A percentile compares a stretch with the other conserved stretches of the same genome.
Conservation (phyloP, 2,113 vertebrate genomes). For the Cranoglanis bouderius region DNA sequence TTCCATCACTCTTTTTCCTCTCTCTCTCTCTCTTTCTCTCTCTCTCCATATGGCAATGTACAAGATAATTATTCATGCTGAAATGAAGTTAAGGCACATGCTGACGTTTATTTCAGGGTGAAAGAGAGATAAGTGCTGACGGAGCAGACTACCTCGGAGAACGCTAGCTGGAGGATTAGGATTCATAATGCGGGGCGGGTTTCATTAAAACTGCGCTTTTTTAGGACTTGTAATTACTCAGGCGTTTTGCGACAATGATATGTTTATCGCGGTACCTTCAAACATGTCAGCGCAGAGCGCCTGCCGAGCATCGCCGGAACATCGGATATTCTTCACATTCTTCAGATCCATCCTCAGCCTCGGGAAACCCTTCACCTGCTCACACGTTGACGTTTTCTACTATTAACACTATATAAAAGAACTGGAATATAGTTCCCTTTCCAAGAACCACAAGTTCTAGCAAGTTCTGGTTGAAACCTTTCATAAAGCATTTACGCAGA, state of each 20-base stretch:
- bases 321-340: not conserved
- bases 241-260: not conserved
- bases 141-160: not conserved
- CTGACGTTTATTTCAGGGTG: slow-evolving; percentile 12
- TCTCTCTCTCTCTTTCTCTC: not conserved
- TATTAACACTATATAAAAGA: not conserved
- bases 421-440: not conserved
- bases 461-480: too few species aligned
- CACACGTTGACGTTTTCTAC: not conserved
- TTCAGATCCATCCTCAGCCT: not conserved
- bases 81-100: slow-evolving; percentile 19
- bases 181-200: not conserved
- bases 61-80: slow-evolving; percentile 38
- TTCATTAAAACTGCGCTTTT: not conserved
- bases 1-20: not conserved
- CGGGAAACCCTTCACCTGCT: not conserved
- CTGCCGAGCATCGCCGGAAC: not conserved
- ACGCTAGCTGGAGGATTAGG: not conserved
- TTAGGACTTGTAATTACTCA: not conserved
- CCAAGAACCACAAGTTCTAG: not conserved
- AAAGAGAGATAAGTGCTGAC: slow-evolving; percentile 28
- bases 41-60: slow-evolving; percentile 26
- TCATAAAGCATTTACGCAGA: too few species aligned
- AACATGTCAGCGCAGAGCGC: too few species aligned
- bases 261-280: not conserved